Percentiles rank a stretch among this genome's conserved stretches.
Conservation (phyloP, 1,140 invertebrate genomes). For the Brachionus manjavacas region DNA sequence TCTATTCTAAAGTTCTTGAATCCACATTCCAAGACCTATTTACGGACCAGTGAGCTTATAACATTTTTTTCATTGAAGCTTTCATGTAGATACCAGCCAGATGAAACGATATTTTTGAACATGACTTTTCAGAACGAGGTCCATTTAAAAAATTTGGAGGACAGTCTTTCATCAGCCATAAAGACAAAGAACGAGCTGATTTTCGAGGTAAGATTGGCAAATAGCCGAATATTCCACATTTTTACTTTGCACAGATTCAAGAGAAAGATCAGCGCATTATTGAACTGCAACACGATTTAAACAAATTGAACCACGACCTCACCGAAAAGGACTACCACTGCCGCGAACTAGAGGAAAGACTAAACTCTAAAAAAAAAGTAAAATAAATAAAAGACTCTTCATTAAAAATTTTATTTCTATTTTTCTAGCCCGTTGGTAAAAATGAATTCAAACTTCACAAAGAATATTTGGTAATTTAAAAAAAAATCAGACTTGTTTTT, state of each 20-base stretch:
- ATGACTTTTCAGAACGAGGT: slow-evolving; percentile 35
- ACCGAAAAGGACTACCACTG: background rate
- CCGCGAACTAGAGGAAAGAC: background rate
- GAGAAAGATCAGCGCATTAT: slow-evolving; percentile 23
- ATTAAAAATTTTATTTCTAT: background rate
- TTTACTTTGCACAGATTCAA: background rate
- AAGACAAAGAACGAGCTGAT: slow-evolving; percentile 16
- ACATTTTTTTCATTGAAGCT: slow-evolving; percentile 2
- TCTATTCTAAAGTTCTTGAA: background rate
- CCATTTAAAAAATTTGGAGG: slow-evolving; percentile 24
- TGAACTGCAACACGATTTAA: slow-evolving; percentile 12
- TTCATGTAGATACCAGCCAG: slow-evolving; percentile 12
- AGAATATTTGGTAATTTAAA: slow-evolving; percentile 35
- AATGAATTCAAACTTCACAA: slow-evolving; percentile 37
- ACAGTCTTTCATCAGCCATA: slow-evolving; percentile 1
- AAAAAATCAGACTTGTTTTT: too few species aligned
- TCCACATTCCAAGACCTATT: background rate
- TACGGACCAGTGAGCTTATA: background rate
- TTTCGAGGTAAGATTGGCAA: slow-evolving; percentile 1
- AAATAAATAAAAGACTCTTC: background rate
- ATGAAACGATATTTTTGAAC: slow-evolving; percentile 18
- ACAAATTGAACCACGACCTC: slow-evolving; percentile 29
- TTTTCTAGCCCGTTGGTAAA: background rate
- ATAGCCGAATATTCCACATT: background rate
- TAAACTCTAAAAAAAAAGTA: slow-evolving; percentile 14